These are phyloP conservation scores for Salmo trutta DNA, from an alignment of 2,797 vertebrate species.

Conservation along the genomic window DNA sequence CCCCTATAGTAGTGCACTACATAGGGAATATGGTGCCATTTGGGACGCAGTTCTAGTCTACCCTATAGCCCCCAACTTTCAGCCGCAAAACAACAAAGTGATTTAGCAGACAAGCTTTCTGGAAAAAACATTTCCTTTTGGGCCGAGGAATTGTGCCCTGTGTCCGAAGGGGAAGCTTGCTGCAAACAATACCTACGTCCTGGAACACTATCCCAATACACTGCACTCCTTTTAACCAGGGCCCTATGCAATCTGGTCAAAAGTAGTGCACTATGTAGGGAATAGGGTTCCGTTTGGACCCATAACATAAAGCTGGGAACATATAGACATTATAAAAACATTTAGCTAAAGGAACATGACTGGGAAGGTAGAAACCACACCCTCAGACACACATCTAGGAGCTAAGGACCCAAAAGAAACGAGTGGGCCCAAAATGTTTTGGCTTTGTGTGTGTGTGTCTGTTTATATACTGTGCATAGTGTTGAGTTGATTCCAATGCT, in stretches of 20 bases:
- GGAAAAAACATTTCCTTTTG: constrained; percentile 34
- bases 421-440: background rate
- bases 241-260: background rate
- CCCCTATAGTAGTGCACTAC: background rate
- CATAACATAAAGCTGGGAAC: background rate
- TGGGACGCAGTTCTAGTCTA: background rate
- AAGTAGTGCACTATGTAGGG: background rate
- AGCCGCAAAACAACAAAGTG: constrained; percentile 18
- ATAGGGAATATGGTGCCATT: background rate
- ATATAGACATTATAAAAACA: background rate
- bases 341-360: background rate
- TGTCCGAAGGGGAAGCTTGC: constrained; percentile 14
- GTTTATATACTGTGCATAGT: background rate
- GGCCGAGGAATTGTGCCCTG: constrained; percentile 19
- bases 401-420: background rate
- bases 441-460: constrained; percentile 4
- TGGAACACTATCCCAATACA: background rate
- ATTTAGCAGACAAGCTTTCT: constrained; percentile 17
- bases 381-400: background rate
- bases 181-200: constrained; percentile 2
- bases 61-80: background rate
- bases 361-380: background rate
- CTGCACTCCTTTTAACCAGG: background rate
- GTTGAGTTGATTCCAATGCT: background rate
- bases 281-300: background rate